Base-by-base conservation (phyloP, 2,113 vertebrate genomes). In the Macquaria ambigua region DNA sequence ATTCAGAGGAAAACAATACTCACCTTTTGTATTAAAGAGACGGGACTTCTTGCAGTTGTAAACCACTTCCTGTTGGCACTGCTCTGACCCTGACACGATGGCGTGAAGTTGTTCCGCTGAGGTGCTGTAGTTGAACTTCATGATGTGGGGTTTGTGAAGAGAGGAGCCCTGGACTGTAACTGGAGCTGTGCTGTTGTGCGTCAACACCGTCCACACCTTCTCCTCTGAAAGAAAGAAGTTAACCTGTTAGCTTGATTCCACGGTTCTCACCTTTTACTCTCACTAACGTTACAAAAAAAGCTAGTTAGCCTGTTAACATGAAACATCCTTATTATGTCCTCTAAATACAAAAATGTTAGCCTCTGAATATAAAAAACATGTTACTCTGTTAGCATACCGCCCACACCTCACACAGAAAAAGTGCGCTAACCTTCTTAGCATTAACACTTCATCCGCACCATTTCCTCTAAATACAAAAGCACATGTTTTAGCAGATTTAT, bases 61-160 rank as follows among this genome's bases (percentile, higher is more conserved):
- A 20, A 95, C 92, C 72, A 97, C 96, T 90, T 99, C 97, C 90
- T 99, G 98, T 64, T 99, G 98, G 1, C 98, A 99, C 89, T 98
- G 94, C 83, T 98, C 97, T 0, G 97, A 97, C 1, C 94, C 94
- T 1, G 92, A 95, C 0, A 98, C 97, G 67, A 99, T 48, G 0
- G 97, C 96, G 0, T 95, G 97, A 1, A 99, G 95, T 64, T 99
- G 98, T 28, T 97, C 96, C 0, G 95, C 95, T 0, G 95, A 94
- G 79, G 96, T 93, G 53, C 94, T 96, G 83, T 99, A 99, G 95
- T 96, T 96, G 77, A 99, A 95, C 79, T 67, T 94, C 94, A 96
- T 95, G 71, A 93, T 12, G 70, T 97, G 97, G 0, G 97, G 97
- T 28, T 94, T 96, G 85, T 93, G 91, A 0, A 92, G 80, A 2